Base-by-base conservation (phyloP, 2,797 vertebrate genomes). In the Danio aesculapii region DNA sequence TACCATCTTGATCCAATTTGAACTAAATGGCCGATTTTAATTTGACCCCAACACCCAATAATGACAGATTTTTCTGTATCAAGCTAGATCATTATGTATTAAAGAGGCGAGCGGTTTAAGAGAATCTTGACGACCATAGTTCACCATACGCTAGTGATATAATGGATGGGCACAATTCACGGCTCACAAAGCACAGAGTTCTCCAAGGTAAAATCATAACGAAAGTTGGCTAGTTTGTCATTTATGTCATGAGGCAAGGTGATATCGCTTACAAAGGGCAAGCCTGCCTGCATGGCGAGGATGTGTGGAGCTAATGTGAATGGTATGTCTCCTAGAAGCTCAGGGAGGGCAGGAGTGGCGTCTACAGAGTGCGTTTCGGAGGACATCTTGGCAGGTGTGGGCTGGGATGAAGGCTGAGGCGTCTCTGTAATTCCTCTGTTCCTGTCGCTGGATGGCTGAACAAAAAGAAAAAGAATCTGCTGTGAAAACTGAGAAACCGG, bases 131-230 rank as follows among this genome's bases (percentile, higher is more conserved):
- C 30, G 44, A n/a, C 19, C 68, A 7, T 58, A 43, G 69, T 81
- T 64, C 21, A 66, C 21, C 41, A 52, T 9, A 6, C 6, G 50
- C n/a, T 8, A 6, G 39, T 50, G 6, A 70, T 46, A 5, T 30
- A 14, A 57, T 19, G 6, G 53, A n/a, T 14, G 58, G 39, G 30
- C 16, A 69, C 83, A 39, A 12, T 68, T 90, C 93, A 98, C 0
- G 87, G 90, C 50, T 95, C 93, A 79, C 93, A 96, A 61, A 99
- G 95, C 77, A 99, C 96, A 0, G 98, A 98, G 89, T 99, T 99
- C 90, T 99, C 98, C 84, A 99, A 92, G 13, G 95, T 97, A 86
- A 99, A 99, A 92, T 99, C 98, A 16, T 99, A 99, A 89, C 95
- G 94, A 89, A 98, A 99, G 77, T 89, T 94, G 68, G 95, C 91